A percentile compares a stretch with the other conserved stretches of the same genome.
Evolutionary conservation across 2,113 vertebrate species (phyloP).

Genomic region (Cyrtonyx montezumae): DNA sequence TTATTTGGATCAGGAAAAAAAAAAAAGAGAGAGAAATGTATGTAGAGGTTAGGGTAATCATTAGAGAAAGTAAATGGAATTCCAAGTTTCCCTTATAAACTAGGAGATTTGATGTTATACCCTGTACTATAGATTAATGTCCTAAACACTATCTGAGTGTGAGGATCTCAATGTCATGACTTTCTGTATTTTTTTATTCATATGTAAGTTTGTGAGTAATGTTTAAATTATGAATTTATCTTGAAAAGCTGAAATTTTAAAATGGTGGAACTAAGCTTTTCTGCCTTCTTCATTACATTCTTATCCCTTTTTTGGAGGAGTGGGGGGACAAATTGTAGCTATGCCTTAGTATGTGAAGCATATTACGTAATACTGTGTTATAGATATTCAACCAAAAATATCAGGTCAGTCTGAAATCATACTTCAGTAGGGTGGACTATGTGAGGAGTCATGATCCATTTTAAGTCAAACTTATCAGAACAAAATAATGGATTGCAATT

Average conservation of each 20-base stretch:
- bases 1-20: neutral
- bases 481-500: neutral
- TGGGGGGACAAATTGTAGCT: neutral
- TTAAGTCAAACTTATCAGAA: neutral
- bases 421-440: neutral
- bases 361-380: neutral
- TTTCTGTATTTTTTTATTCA: neutral
- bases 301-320: rapidly evolving
- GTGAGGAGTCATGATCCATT: neutral
- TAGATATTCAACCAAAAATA: neutral
- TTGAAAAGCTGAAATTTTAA: neutral
- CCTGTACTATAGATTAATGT: neutral
- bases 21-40: neutral
- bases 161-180: neutral
- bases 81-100: neutral
- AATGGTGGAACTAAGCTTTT: neutral
- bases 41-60: neutral
- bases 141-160: neutral
- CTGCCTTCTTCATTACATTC: neutral
- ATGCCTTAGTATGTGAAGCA: neutral
- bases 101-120: neutral
- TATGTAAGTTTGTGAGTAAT: too few relatives aligned
- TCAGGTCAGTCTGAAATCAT: neutral
- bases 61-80: neutral
- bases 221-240: neutral